Evolutionary conservation across 2,888 invertebrate species (phyloP).

Genomic region (Polydrusus tereticollis): DNA sequence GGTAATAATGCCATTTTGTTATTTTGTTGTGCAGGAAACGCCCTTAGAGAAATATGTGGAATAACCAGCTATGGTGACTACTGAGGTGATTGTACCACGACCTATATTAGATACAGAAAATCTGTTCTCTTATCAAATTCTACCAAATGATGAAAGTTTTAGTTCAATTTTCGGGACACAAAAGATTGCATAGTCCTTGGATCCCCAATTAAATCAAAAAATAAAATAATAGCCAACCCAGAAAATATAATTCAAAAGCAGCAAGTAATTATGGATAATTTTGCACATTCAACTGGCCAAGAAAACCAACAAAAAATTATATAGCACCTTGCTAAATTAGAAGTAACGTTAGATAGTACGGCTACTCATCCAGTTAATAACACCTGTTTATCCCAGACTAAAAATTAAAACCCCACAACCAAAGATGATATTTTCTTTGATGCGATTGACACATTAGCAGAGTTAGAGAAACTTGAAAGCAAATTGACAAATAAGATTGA

Average conservation of each 20-base stretch:
- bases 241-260: not conserved
- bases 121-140: not conserved
- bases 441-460: conserved; percentile 32
- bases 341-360: conserved; percentile 21
- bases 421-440: conserved; percentile 21
- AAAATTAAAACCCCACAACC: not conserved
- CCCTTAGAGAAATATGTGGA: not conserved
- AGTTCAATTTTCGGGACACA: not conserved
- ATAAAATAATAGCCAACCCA: not conserved
- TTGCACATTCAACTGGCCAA: not conserved
- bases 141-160: not conserved
- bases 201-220: not conserved
- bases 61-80: not conserved
- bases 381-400: not conserved
- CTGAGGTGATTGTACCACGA: not conserved
- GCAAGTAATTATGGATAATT: not conserved
- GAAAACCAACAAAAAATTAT: conserved; percentile 18
- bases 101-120: not conserved
- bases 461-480: conserved; percentile 25
- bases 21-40: not conserved
- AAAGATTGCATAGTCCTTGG: not conserved
- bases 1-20: not conserved
- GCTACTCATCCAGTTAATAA: not conserved
- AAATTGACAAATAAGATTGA: conserved; percentile 24
- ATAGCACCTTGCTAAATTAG: conserved; percentile 21